phyloP scores from a whole-genome alignment of 35 echinoderm and acorn worm genomes.

The Lytechinus pictus region DNA sequence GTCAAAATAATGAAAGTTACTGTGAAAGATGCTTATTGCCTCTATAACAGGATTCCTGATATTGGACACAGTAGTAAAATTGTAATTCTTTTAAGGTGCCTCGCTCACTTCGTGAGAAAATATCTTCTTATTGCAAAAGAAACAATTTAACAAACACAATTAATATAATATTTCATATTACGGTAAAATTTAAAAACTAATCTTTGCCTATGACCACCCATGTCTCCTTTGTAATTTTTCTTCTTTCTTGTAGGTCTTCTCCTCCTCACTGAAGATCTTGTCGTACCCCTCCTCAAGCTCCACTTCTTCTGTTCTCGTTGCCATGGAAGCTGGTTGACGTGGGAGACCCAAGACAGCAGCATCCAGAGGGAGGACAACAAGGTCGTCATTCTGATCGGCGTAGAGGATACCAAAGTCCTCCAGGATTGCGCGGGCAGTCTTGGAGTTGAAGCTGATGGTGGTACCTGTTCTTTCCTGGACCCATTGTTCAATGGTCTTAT shows the following conservation, averaged over 20 bases:
- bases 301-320: conserved; percentile 72
- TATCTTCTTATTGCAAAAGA: background rate
- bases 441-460: conserved; percentile 73
- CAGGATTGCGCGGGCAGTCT: conserved; percentile 69
- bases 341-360: conserved; percentile 77
- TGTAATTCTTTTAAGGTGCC: too few species aligned
- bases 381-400: conserved; percentile 67
- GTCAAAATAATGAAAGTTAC: too few species aligned
- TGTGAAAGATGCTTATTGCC: too few species aligned
- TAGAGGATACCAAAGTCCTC: conserved; percentile 74
- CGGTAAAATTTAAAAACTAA: background rate
- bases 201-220: conserved; percentile 67
- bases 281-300: conserved; percentile 93
- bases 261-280: conserved; percentile 73
- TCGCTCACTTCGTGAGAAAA: background rate
- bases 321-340: conserved; percentile 69
- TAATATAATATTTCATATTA: background rate
- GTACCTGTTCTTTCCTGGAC: conserved; percentile 73
- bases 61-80: too few species aligned
- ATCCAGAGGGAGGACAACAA: conserved; percentile 69
- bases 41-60: too few species aligned
- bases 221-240: conserved; percentile 72
- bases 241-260: conserved; percentile 78
- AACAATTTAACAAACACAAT: background rate
- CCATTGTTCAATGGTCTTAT: conserved; percentile 87